phyloP scores from a whole-genome alignment of 2,888 invertebrate species.

The Omphaloscelis lunosa region DNA sequence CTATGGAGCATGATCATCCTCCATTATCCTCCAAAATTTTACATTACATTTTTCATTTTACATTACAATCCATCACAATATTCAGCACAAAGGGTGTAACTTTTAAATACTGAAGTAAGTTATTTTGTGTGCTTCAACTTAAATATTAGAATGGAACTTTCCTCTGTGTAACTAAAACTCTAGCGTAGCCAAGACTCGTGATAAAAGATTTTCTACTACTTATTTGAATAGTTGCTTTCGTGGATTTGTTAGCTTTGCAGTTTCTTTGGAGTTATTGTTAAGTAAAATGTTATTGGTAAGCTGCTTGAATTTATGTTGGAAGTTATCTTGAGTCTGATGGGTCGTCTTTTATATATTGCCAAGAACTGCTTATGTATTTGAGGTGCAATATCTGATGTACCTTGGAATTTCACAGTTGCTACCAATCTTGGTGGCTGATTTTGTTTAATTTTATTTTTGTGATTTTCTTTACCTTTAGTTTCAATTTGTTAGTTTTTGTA shows the following conservation, averaged over 20 bases:
- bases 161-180: constrained; percentile 54
- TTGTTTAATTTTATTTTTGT: no score
- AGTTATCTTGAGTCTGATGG: constrained; percentile 1
- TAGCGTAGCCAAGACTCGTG: constrained; percentile 57
- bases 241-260: constrained; percentile 26
- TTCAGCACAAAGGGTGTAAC: constrained; percentile 23
- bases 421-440: neutral
- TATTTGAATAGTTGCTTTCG: constrained; percentile 57
- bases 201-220: constrained; percentile 55
- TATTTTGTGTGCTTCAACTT: constrained; percentile 61
- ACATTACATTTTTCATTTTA: constrained; percentile 24
- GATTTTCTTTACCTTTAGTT: no score
- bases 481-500: no score
- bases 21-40: neutral
- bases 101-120: constrained; percentile 58
- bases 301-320: neutral
- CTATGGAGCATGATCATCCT: no score
- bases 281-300: constrained; percentile 13
- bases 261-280: constrained; percentile 31
- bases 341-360: constrained; percentile 11
- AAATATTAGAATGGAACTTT: constrained; percentile 65
- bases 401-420: neutral
- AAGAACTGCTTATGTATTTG: neutral
- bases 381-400: neutral
- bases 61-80: constrained; percentile 27